phyloP scores from a whole-genome alignment of 2,888 invertebrate species.

The Quadroppia sp. region DNA sequence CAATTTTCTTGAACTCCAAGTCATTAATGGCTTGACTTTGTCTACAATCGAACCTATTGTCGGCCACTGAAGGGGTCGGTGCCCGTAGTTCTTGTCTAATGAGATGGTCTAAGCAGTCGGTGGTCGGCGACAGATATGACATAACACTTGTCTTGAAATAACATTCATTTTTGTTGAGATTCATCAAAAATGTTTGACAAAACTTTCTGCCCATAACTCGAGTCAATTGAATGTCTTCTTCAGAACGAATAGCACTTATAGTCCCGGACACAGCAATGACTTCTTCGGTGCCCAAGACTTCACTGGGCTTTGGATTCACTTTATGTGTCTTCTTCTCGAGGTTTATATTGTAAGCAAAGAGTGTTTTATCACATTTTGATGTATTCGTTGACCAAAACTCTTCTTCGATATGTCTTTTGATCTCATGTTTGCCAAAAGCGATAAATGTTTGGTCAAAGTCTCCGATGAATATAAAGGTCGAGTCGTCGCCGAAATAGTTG shows the following conservation, averaged over 20 bases:
- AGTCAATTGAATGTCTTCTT: neutral
- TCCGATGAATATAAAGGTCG: slow-evolving; percentile 1
- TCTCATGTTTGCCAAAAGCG: slow-evolving; percentile 8
- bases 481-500: neutral
- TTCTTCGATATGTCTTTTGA: neutral
- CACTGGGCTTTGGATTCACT: neutral
- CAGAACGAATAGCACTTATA: neutral
- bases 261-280: slow-evolving; percentile 1
- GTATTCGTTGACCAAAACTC: neutral
- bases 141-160: neutral
- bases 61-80: neutral
- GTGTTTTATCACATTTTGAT: neutral
- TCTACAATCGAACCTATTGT: neutral
- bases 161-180: neutral
- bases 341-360: slow-evolving; percentile 25
- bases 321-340: neutral
- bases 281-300: neutral
- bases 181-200: slow-evolving; percentile 9
- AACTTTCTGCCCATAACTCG: slow-evolving; percentile 4
- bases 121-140: slow-evolving; percentile 4
- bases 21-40: neutral
- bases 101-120: neutral
- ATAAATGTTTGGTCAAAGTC: slow-evolving; percentile 1
- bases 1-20: slow-evolving; percentile 12
- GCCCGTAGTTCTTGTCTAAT: neutral